These are phyloP conservation scores for Cheilosia vernalis DNA, from an alignment of 2,888 invertebrate species.

Conservation along the genomic window DNA sequence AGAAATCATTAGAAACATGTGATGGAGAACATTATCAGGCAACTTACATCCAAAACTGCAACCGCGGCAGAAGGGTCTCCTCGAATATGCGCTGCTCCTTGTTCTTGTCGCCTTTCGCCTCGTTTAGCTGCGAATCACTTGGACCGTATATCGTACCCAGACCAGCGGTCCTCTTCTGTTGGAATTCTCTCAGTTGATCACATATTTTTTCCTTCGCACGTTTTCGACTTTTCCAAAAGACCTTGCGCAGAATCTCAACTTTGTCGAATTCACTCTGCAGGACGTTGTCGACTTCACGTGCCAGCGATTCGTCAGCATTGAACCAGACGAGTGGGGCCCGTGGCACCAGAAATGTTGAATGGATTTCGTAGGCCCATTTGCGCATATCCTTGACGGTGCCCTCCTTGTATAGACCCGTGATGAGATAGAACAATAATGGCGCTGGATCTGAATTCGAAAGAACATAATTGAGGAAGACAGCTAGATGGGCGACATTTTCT, in stretches of 20 bases:
- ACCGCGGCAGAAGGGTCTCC: conserved; percentile 88
- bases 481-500: conserved; percentile 91
- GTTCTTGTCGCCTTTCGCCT: conserved; percentile 90
- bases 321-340: conserved; percentile 86
- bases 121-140: conserved; percentile 90
- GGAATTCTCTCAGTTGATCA: conserved; percentile 84
- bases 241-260: conserved; percentile 93
- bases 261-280: conserved; percentile 93
- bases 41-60: conserved; percentile 88
- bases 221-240: conserved; percentile 94
- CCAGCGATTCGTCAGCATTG: conserved; percentile 89
- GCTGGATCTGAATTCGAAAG: conserved; percentile 93
- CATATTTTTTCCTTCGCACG: conserved; percentile 84
- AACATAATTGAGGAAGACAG: conserved; percentile 97
- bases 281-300: conserved; percentile 94
- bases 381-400: conserved; percentile 95
- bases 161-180: conserved; percentile 94
- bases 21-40: not conserved
- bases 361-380: conserved; percentile 99
- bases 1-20: conserved; percentile 1
- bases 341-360: conserved; percentile 97
- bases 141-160: conserved; percentile 95
- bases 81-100: conserved; percentile 91
- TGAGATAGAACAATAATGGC: conserved; percentile 88
- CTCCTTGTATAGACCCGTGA: conserved; percentile 95